phyloP scores from a whole-genome alignment of 2,797 vertebrate species.

The Momotus momota region DNA sequence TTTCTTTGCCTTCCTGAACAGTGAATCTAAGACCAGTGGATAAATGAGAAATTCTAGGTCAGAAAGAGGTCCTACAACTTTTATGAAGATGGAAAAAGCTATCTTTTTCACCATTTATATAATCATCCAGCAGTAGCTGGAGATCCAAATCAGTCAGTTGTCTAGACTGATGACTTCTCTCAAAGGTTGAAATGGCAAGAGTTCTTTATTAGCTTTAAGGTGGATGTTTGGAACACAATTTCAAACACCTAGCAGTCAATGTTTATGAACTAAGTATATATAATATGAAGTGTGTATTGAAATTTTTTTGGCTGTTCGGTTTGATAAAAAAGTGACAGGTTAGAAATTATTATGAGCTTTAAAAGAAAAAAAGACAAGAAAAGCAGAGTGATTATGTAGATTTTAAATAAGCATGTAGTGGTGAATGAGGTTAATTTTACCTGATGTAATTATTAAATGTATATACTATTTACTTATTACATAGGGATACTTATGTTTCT shows the following conservation, averaged over 20 bases:
- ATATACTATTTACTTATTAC: not conserved
- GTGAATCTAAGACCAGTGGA: not conserved
- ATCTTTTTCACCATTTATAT: not conserved
- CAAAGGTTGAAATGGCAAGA: not conserved
- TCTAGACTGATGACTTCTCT: not conserved
- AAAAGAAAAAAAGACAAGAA: not conserved
- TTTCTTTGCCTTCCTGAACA: not conserved
- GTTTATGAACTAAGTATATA: not conserved
- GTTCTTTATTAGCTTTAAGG: not conserved
- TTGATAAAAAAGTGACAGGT: not conserved
- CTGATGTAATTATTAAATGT: not conserved
- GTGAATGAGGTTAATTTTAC: not conserved
- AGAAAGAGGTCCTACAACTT: not conserved
- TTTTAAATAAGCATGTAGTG: not conserved
- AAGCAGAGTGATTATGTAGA: not conserved
- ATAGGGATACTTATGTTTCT: not conserved
- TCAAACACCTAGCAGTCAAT: not conserved
- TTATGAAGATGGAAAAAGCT: not conserved
- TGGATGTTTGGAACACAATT: not conserved
- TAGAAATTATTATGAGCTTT: not conserved
- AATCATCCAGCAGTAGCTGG: not conserved
- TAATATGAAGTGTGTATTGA: not conserved
- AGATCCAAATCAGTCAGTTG: not conserved
- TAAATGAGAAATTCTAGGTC: not conserved
- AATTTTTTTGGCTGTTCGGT: not conserved